Evolutionary conservation across 2,113 vertebrate genomes (phyloP), one percentile per base, ranked within the genome.

Genomic region (Microcebus tavaratra): DNA sequence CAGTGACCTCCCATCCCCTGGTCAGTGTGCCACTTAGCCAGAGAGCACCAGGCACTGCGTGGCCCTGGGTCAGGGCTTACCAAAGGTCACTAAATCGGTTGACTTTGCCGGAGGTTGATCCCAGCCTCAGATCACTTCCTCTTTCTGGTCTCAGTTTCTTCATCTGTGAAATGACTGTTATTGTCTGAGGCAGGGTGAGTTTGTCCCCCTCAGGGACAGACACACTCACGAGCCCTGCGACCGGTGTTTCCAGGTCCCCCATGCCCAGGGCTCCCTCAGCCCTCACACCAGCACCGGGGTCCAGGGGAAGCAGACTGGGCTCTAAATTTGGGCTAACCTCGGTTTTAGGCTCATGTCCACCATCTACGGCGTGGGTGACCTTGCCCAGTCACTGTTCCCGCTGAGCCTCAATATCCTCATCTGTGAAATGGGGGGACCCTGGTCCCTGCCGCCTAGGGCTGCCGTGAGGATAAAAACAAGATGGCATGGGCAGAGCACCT

Each of bases 91-190:
- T 2, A 1, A 34, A 36, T 50, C 25, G 72, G 53, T 27, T 88
- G 78, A 39, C 67, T 70, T 88, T 72, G 39, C 50, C 96, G 55
- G 42, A 79, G 57, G 39, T 91, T 88, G 36, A 65, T 48, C 70
- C 63, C 17, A 14, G 7, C 27, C 68, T 96, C 63, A 75, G n/a
- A 75, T 88, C 15, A 55, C 63, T 91, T 95, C 75, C 86, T 76
- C 42, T 97, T 93, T 79, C 90, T 83, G 17, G 36, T 80, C 96
- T 96, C 50, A 53, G 65, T 84, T 94, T 93, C 78, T 81, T 45
- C 78, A 57, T 90, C 79, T 95, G 72, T 76, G 73, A 95, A 96
- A 83, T 91, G 92, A 76, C 67, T 42, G 36, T 8, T 57, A 1
- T 65, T 67, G 4, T 84, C 31, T n/a, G 42, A 83, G 85, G 57